These are phyloP conservation scores for Scalopus aquaticus DNA, from an alignment of 2,113 vertebrate genomes.

Conservation along the genomic window DNA sequence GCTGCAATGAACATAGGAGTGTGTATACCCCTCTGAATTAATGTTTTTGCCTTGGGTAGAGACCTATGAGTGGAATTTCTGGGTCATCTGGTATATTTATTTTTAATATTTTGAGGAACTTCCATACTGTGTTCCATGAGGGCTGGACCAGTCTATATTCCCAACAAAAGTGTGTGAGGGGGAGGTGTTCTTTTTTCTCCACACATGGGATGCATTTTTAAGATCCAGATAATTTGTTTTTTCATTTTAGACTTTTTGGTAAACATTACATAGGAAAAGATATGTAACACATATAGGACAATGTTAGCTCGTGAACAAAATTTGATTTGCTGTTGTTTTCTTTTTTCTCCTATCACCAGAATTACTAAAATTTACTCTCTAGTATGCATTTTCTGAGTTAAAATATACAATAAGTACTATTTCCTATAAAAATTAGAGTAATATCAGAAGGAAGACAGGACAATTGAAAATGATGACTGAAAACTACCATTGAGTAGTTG, in stretches of 20 bases:
- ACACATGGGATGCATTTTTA: neutral
- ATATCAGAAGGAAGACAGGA: neutral
- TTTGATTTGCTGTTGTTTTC: neutral
- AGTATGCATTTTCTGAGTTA: neutral
- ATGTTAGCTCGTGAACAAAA: neutral
- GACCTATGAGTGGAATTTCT: too few species aligned
- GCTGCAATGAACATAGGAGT: too few species aligned
- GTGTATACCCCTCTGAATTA: too few species aligned
- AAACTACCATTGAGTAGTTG: neutral
- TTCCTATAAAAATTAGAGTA: neutral
- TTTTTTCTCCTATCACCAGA: neutral
- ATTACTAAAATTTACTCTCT: neutral
- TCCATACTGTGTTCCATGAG: too few species aligned
- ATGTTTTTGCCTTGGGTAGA: too few species aligned
- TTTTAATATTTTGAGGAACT: too few species aligned
- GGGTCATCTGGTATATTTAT: too few species aligned
- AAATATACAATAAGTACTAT: neutral
- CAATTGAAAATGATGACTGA: neutral
- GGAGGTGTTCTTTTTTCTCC: neutral
- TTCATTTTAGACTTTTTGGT: neutral
- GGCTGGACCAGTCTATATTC: too few species aligned
- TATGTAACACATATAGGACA: neutral
- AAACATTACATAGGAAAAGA: neutral
- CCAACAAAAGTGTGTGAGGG: neutral
- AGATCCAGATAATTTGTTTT: neutral